Base-by-base conservation (phyloP, 23 tunicate genomes). In the Oikopleura albicans region DNA sequence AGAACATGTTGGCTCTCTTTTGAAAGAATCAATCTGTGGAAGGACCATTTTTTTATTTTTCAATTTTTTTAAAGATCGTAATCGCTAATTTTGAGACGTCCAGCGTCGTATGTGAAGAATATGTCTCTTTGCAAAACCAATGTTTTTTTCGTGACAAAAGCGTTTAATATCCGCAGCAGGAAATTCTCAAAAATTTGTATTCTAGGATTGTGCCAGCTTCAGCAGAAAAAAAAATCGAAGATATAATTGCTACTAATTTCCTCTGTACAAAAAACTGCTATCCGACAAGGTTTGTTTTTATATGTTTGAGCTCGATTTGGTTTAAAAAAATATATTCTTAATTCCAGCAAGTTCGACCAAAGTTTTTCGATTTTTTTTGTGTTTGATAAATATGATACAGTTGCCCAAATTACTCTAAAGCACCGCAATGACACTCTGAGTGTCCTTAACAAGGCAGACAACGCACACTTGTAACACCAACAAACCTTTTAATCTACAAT, bases 381-480 rank as follows among this genome's bases (percentile, higher is more conserved):
- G n/a, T n/a, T n/a, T n/a, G n/a, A n/a, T n/a, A 49, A 8, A 49
- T 71, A 29, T 71, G 79, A 71, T 71, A 71, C 79, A 71, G 79
- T 71, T 31, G 79, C 79, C 59, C 31, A 71, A 71, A 71, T 71
- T 71, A 71, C 79, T 4, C 79, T 71, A 29, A 49, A 49, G 63
- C 63, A 49, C 63, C 63, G 63, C 63, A 49, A 49, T 49, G 63
- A 49, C 63, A 49, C 63, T 49, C 63, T 49, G 79, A 71, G 79
- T 27, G 37, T 37, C 27, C 79, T 71, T 31, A 4, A 71, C 27
- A 29, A 12, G 79, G 34, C 2, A 71, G 28, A 71, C 33, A 16
- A 71, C 36, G 36, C 79, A 29, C 79, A 71, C 79, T 71, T 71
- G 35, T 27, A 71, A 71, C 79, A 71, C 79, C 79, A 71, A 71